Base-by-base conservation (phyloP, 2,113 vertebrate genomes). In the Dinomys branickii region DNA sequence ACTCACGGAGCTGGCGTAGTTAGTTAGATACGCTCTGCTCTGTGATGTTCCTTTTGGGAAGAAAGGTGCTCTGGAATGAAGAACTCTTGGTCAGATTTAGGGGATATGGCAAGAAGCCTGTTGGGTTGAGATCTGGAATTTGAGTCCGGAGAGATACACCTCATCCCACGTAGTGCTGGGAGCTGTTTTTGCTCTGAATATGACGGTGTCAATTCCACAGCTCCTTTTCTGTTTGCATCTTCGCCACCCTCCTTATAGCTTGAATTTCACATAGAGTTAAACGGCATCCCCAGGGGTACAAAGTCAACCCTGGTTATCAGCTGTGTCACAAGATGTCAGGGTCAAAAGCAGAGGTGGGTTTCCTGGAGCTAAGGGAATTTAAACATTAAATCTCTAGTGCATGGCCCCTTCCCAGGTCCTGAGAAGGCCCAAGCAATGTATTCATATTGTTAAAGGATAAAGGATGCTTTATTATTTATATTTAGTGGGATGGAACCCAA, bases 271-370 rank as follows among this genome's bases (percentile, higher is more conserved):
- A 47, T 14, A 75, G 17, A 54, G 26, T 78, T 81, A 85, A 67
- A 24, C 8, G 58, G 50, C 61, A 50, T 85, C 91, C 33, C 35
- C 80, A 88, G 81, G 44, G 65, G 78, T 26, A 71, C 56, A 75
- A 59, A n/a, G 19, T 93, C 80, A 88, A 22, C 12, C n/a, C 50
- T 82, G 65, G 85, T 82, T 75, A 89, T 89, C 65, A 44, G n/a
- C 56, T 85, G 78, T 50, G 47, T 91, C 82, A 96, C 33, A 88
- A 85, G 77, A 95, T 58, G 17, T 75, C 63, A 93, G 75, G 59
- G 63, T 50, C 61, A 86, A 71, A 89, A 87, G 38, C 56, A 87
- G 47, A 91, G 63, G 13, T 7, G n/a, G 33, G 22, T 44, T 92
- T 85, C 30, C 26, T 28, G 33, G 73, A 35, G 67, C 81, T 50